Evolutionary conservation across 2,888 invertebrate genomes (phyloP), one percentile per base, ranked within the genome.

Genomic region (Orchesellides sinensis): DNA sequence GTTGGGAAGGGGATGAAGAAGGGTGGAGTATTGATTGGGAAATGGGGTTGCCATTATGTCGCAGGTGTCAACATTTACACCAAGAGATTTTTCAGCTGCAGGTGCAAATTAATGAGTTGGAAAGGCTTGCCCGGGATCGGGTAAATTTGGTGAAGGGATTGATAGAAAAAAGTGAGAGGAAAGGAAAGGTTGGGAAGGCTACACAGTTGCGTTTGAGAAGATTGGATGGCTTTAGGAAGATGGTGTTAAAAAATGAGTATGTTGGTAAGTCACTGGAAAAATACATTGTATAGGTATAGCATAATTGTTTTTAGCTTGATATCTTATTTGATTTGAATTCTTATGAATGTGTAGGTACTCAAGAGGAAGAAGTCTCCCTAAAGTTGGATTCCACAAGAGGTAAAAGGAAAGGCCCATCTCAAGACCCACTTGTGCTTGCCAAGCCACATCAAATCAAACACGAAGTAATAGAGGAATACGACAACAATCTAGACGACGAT

Each of bases 1-100:
- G 35, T 10, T 25, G 23, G 23, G 40, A 17, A 2, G 23, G 19
- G 23, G 27, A 61, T 14, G 21, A 23, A 23, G 14, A 4, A 25
- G 40, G 35, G 21, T 56, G 14, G 54, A 56, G 5, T 21, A 10
- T 21, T 45, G 23, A 47, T 21, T 10, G 17, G 17, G 8, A 8
- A 10, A 21, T 23, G 12, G 0, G 5, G 25, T 25, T 56, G 2
- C 69, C 56, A 8, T 21, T 70, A 14, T 70, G 70, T 29, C 25
- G 23, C n/a, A 54, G 59, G 27, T 70, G 70, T 59, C 56, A 70
- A 25, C 23, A 70, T 40, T 56, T 70, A 45, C 40, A 70, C 25
- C 56, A 70, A 32, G 70, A 70, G 21, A 5, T 70, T 3, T 70
- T 6, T 17, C 70, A 70, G 23, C 17, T 70, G 14, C n/a, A 40